Percentiles rank a stretch among this genome's conserved stretches.
phyloP scores from a whole-genome alignment of 2,888 invertebrate species.

The Ectropis crepuscularia region DNA sequence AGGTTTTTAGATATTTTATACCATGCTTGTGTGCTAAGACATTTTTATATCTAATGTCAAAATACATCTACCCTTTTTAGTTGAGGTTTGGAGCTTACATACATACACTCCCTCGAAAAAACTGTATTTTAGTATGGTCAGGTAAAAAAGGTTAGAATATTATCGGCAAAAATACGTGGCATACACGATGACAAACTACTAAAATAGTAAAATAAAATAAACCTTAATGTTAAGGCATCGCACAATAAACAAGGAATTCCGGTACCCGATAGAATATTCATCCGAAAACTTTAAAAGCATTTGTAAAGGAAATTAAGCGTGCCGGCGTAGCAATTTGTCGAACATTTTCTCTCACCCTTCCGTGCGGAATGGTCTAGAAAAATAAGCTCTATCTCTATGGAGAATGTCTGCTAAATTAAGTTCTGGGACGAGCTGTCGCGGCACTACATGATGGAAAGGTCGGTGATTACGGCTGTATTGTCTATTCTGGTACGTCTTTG shows the following conservation, averaged over 20 bases:
- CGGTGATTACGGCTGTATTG: slow-evolving; percentile 27
- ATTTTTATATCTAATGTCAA: no score
- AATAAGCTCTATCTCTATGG: slow-evolving; percentile 35
- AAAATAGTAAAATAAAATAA: no score
- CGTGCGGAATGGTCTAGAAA: slow-evolving; percentile 38
- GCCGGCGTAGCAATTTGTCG: slow-evolving; percentile 69
- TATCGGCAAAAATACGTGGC: no score
- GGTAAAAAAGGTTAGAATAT: no score
- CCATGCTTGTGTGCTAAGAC: no score
- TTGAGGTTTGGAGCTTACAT: no score
- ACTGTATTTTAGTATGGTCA: no score
- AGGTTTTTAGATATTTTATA: no score
- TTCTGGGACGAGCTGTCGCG: slow-evolving; percentile 35
- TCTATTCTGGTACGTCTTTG: slow-evolving; percentile 11
- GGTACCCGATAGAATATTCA: slow-evolving; percentile 55
- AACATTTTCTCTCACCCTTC: slow-evolving; percentile 51
- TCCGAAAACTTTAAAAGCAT: slow-evolving; percentile 66
- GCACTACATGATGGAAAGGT: slow-evolving; percentile 31
- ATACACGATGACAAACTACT: no score
- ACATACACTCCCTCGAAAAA: no score
- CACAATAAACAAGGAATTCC: slow-evolving; percentile 47
- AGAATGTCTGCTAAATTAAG: slow-evolving; percentile 35
- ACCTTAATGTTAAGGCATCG: slow-evolving; percentile 28
- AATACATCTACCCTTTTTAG: no score
- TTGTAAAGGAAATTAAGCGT: slow-evolving; percentile 75